phyloP scores from a whole-genome alignment of 2,797 vertebrate species.

The Amphiprion clarkii region DNA sequence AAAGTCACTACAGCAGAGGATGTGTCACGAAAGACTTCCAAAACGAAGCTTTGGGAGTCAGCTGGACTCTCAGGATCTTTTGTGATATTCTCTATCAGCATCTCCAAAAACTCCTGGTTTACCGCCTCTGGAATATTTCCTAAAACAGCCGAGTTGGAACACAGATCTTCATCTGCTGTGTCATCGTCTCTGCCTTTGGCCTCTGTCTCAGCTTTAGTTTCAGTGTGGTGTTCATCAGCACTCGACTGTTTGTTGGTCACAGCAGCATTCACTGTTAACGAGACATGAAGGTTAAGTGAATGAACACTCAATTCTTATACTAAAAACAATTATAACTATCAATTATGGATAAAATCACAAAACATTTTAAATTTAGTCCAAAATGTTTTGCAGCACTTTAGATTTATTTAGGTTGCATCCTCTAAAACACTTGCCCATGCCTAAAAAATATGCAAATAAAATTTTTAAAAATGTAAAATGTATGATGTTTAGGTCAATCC shows the following conservation, averaged over 20 bases:
- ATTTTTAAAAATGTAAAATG: too few species aligned
- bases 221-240: not conserved
- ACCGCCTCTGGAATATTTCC: conserved; percentile 60
- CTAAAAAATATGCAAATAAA: too few species aligned
- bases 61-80: conserved; percentile 29
- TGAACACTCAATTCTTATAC: conserved; percentile 1
- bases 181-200: conserved; percentile 4
- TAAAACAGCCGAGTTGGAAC: conserved; percentile 65
- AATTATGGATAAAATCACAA: not conserved
- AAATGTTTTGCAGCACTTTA: too few species aligned
- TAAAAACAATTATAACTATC: not conserved
- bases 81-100: conserved; percentile 83
- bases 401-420: too few species aligned
- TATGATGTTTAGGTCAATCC: too few species aligned
- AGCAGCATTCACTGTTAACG: conserved; percentile 28
- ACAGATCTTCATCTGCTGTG: conserved; percentile 36
- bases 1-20: conserved; percentile 80
- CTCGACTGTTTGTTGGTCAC: not conserved
- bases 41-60: conserved; percentile 35
- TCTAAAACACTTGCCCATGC: too few species aligned
- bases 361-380: too few species aligned
- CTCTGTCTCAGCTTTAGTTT: conserved; percentile 2
- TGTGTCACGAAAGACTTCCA: conserved; percentile 75
- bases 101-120: conserved; percentile 66
- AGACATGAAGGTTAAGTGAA: conserved; percentile 8